Evolutionary conservation across 2,888 invertebrate species (phyloP), one percentile per base, ranked within the genome.

Genomic region (Bhutanitis thaidina): DNA sequence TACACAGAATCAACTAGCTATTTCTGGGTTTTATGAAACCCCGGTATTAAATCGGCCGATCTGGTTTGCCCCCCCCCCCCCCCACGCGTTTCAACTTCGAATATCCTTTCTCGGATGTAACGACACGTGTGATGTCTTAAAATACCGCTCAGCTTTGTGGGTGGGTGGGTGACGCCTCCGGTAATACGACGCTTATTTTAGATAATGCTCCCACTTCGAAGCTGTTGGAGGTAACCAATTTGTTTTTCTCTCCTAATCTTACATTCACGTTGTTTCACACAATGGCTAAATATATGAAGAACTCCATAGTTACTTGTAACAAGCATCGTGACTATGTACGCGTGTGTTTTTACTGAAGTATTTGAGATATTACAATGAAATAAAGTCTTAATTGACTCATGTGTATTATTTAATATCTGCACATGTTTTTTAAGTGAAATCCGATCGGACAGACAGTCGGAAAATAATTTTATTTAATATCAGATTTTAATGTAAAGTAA

Each of bases 241-340:
- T 13, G n/a, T n/a, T 40, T 36, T 41, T 41, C n/a, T n/a, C n/a
- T n/a, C 47, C 39, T 40, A 47, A 41, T 14, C 35, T 41, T 48
- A 35, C 48, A 29, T 25, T 39, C 39, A 47, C 39, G 47, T 34
- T 14, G 27, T 29, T 38, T 7, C 8, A 9, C 20, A 7, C 5
- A 15, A 10, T 1, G 20, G 1, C 16, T 37, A 27, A 27, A 27
- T 27, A 8, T 8, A 7, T 4, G 8, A 27, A 27, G 7, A 5
- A 4, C 8, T 7, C 27, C 1, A 27, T 27, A 27, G n/a, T n/a
- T n/a, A n/a, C n/a, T n/a, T n/a, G n/a, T n/a, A n/a, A n/a, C n/a
- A n/a, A n/a, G n/a, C n/a, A n/a, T n/a, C n/a, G n/a, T n/a, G n/a
- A n/a, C n/a, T n/a, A n/a, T n/a, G n/a, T n/a, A n/a, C n/a, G n/a